Percentiles rank a stretch among this genome's conserved stretches.
Evolutionary conservation across 2,888 invertebrate genomes (phyloP).

Genomic region (Cheiracanthium punctorium): DNA sequence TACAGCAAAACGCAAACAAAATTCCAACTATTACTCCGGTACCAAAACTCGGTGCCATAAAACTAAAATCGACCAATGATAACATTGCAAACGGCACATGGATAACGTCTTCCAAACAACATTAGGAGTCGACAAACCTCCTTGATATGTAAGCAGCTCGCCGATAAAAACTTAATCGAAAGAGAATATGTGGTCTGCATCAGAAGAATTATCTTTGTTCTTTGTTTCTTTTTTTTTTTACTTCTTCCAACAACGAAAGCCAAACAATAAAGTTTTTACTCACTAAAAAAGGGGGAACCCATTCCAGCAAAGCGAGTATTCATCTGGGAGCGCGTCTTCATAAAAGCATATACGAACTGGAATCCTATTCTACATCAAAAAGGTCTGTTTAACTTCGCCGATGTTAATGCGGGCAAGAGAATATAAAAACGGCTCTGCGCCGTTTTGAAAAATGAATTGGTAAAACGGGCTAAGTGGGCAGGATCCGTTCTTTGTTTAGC

Average conservation of each 20-base stretch:
- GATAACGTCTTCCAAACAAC: neutral
- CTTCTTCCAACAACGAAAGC: constrained; percentile 28
- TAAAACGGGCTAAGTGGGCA: constrained; percentile 64
- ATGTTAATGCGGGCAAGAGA: constrained; percentile 52
- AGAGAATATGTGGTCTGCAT: constrained; percentile 11
- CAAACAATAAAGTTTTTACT: constrained; percentile 67
- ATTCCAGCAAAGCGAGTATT: constrained; percentile 61
- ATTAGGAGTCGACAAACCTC: neutral
- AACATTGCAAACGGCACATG: neutral
- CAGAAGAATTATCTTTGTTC: constrained; percentile 47
- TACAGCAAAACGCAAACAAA: neutral
- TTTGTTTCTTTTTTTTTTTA: constrained; percentile 32
- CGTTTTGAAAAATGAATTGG: constrained; percentile 69
- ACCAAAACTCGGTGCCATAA: neutral
- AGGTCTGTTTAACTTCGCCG: constrained; percentile 66
- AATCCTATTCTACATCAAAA: constrained; percentile 55
- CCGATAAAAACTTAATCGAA: constrained; percentile 41
- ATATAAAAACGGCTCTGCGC: constrained; percentile 58
- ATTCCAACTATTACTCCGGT: neutral
- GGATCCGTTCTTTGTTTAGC: constrained; percentile 67
- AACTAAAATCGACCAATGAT: neutral
- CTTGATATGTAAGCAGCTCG: constrained; percentile 17
- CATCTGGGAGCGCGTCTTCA: constrained; percentile 62
- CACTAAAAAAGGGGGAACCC: constrained; percentile 40
- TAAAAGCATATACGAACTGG: constrained; percentile 57